Base-by-base conservation (phyloP, 2,797 vertebrate species). In the Chaetophractus vellerosus region DNA sequence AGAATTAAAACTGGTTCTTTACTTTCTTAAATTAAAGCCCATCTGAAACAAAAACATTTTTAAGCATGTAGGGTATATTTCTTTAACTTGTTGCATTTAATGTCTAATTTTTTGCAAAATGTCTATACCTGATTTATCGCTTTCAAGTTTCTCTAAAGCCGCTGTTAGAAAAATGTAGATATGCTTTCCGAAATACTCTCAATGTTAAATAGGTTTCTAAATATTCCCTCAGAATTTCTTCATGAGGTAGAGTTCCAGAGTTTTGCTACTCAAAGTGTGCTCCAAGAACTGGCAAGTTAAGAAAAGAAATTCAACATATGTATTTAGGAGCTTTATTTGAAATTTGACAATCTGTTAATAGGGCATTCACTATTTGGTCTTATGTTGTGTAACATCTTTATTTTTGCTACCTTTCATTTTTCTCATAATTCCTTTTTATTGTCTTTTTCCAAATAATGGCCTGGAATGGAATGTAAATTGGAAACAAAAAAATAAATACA, bases 31-130 rank as follows among this genome's bases (percentile, higher is more conserved):
- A 36, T 24, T 50, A n/a, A 81, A 38, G 24, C 21, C 26, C 12
- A 2, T 50, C 33, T 19, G 26, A 24, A 36, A 24, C 23, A 75
- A 63, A 28, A 36, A 18, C 36, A 8, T 14, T 45, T 64, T 18
- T 33, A 66, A 16, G 6, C 31, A 36, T 33, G 52, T n/a, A 3
- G 4, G 36, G 3, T 9, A 7, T 1, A 3, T 2, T n/a, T 45
- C n/a, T n/a, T 24, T 9, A 71, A 23, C 33, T 9, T 63, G 21
- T 63, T 8, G 12, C 7, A 23, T 52, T n/a, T 31, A 18, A 28
- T 48, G n/a, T 71, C 28, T 24, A 15, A 48, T 26, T 81, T 81
- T 52, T n/a, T 59, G 61, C 16, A 55, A 38, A 71, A 45, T 16
- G 14, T 18, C 18, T n/a, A 5, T 23, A 55, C 2, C 24, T 15